Base-by-base conservation (phyloP, 2,797 vertebrate genomes). In the Anomalospiza imberbis region DNA sequence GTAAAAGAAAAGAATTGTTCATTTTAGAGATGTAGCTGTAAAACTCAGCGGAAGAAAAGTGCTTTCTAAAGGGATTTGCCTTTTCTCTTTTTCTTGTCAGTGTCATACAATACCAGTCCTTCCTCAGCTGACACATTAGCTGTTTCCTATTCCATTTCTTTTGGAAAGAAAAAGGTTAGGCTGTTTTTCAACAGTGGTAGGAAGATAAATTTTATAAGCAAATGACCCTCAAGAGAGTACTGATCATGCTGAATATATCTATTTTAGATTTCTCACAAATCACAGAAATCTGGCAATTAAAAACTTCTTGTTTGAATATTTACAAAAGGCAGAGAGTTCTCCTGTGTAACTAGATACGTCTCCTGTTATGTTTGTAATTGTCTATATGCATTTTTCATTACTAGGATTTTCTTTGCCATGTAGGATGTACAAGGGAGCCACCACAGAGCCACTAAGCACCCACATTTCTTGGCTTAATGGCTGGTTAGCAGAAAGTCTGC, bases 181-280 rank as follows among this genome's bases (percentile, higher is more conserved):
- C 74, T 77, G 19, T 57, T 89, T 91, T 94, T 92, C 62, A 89
- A 8, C 62, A 84, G 32, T 58, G 28, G 28, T 78, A 78, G 82
- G n/a, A 94, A 68, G 72, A 94, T 77, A 94, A 71, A 88, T 95
- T 85, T 76, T 85, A 17, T 75, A 74, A 89, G 51, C 19, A 75
- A 85, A 94, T 88, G 61, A 54, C 22, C 28, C 76, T 65, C 50
- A 81, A 45, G 85, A 88, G 79, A 72, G 44, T 48, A 78, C 34
- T 17, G 25, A 75, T 88, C 5, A 0, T 89, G 51, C 26, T 42
- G 25, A 55, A 66, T 53, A 13, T 77, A 65, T 85, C 32, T 91
- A 38, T 72, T 85, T 81, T 58, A 75, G 47, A 83, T 83, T 91
- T 93, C 47, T 54, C n/a, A 68, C 72, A 85, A 91, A 75, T 92